Base-by-base conservation (phyloP, 2,113 vertebrate species). In the Gasterosteus nipponicus region DNA sequence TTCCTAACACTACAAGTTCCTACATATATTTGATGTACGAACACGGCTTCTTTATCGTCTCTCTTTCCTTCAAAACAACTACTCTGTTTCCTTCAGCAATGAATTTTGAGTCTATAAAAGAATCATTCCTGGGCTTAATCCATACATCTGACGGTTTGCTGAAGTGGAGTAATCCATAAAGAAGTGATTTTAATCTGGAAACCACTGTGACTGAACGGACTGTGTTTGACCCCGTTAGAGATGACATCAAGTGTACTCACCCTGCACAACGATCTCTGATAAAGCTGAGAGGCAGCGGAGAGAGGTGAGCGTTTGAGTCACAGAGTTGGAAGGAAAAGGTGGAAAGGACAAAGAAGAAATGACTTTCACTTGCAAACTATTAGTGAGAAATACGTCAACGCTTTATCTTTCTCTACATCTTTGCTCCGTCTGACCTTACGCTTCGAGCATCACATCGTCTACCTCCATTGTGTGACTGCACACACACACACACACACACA, bases 211-310 rank as follows among this genome's bases (percentile, higher is more conserved):
- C 39, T 38, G 38, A 49, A 15, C 18, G 16, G 12, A 38, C 41
- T 11, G 44, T 63, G 7, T 69, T 26, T 64, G 42, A 78, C 60
- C 53, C 49, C 14, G 42, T 70, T 69, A 71, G 7, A 77, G 56
- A 68, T 39, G 22, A 49, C 18, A 72, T 64, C n/a, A 41, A 33
- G 68, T 19, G n/a, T 67, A 86, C 93, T 94, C 80, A 94, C 93
- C 87, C 57, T 87, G 73, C 70, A 42, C 77, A 75, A 53, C 78
- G 68, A 78, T 29, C 31, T 91, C 88, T 51, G 81, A 5, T 15
- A 29, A 83, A 75, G 86, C 92, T 91, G 83, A 73, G 26, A 61
- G 54, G 15, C 35, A 65, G n/a, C 4, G 11, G 61, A 51, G 18
- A 74, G 8, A 44, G 39, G 44, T 64, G 16, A 46, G 54, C 59